phyloP scores from a whole-genome alignment of 2,113 vertebrate genomes.

The Brachypodius melanocephalos region DNA sequence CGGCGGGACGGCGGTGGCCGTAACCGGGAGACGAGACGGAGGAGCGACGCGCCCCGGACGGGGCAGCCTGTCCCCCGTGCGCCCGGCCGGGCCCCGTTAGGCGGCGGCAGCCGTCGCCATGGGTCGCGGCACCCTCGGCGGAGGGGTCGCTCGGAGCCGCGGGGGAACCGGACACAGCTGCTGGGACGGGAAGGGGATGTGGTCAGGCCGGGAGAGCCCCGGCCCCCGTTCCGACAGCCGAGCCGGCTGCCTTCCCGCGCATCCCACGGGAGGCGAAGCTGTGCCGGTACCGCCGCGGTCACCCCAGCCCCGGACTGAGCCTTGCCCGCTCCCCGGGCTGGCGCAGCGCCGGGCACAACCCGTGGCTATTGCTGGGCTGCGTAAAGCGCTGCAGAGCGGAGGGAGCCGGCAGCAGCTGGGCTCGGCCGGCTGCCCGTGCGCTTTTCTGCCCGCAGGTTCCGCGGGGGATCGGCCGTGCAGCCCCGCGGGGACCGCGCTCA shows the following conservation, averaged over 20 bases:
- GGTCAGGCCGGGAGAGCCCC: no score
- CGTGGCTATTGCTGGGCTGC: fast-evolving
- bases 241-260: background rate
- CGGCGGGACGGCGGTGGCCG: background rate
- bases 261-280: background rate
- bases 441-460: background rate
- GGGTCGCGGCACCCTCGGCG: no score
- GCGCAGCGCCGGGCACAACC: background rate
- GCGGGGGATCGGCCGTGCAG: background rate
- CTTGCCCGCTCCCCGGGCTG: background rate
- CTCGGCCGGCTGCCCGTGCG: background rate
- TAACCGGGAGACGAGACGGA: background rate
- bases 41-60: background rate
- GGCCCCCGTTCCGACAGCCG: background rate
- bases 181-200: background rate
- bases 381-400: background rate
- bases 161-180: no score
- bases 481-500: background rate
- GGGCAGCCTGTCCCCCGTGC: background rate
- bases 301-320: background rate
- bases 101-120: background rate
- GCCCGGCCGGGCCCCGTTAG: no score
- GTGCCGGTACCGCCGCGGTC: background rate
- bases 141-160: no score
- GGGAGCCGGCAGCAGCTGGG: background rate